A percentile compares a stretch with the other conserved stretches of the same genome.
Conservation (phyloP, 2,888 invertebrate genomes). For the Cephonodes hylas region DNA sequence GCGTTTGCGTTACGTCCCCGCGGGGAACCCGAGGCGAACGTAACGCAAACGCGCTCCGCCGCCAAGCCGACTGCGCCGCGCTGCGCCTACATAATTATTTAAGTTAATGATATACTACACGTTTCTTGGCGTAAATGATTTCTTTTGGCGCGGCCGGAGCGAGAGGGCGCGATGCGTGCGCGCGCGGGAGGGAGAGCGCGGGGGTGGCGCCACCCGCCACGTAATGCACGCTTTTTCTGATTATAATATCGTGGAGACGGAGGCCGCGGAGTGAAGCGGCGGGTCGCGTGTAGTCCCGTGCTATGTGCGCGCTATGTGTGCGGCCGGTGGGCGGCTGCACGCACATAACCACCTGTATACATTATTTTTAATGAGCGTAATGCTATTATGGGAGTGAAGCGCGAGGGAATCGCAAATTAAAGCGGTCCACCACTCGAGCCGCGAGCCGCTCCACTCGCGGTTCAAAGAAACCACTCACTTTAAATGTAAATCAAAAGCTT, state of each 20-base stretch:
- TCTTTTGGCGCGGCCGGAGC: constrained; percentile 52
- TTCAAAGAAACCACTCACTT: constrained; percentile 2
- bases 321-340: constrained; percentile 6
- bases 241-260: constrained; percentile 48
- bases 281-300: constrained; percentile 45
- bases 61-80: constrained; percentile 30
- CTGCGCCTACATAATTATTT: constrained; percentile 73
- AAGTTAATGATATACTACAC: constrained; percentile 78
- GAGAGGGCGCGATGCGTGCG: constrained; percentile 26
- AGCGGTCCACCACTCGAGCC: constrained; percentile 15
- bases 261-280: constrained; percentile 46
- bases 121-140: constrained; percentile 68
- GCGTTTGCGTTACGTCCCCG: constrained; percentile 35
- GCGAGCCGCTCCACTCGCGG: constrained; percentile 13
- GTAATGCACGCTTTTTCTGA: constrained; percentile 35
- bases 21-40: background rate
- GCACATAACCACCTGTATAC: constrained; percentile 6
- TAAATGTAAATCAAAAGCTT: constrained; percentile 11
- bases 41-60: constrained; percentile 36
- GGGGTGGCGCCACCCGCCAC: constrained; percentile 54
- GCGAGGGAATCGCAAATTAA: constrained; percentile 1
- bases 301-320: constrained; percentile 25
- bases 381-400: constrained; percentile 4
- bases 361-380: constrained; percentile 11
- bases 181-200: constrained; percentile 31